A percentile compares a stretch with the other conserved stretches of the same genome.
Evolutionary conservation across 2,888 invertebrate species (phyloP).

Genomic region (Ctenicera cuprea): DNA sequence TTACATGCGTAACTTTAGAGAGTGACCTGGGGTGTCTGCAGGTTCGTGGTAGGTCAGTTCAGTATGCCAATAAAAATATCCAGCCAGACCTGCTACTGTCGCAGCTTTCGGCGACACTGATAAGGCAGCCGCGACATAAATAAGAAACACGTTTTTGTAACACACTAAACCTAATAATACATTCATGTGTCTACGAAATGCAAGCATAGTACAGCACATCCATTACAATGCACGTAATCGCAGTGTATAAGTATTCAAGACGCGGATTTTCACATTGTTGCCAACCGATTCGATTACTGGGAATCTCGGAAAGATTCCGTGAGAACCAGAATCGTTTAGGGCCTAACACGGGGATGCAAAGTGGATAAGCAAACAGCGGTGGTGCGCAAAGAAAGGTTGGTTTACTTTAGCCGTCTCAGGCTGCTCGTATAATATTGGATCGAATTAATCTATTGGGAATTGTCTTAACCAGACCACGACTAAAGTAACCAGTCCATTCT

Average conservation of each 20-base stretch:
- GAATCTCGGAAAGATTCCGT: slow-evolving; percentile 44
- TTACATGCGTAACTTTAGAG: slow-evolving; percentile 2
- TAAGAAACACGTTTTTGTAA: slow-evolving; percentile 48
- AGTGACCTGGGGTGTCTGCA: slow-evolving; percentile 28
- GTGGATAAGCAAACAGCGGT: slow-evolving; percentile 71
- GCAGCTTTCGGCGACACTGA: slow-evolving; percentile 48
- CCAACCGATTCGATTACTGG: slow-evolving; percentile 40
- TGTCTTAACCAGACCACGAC: slow-evolving; percentile 38
- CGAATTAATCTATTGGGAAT: slow-evolving; percentile 51
- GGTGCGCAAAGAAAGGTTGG: slow-evolving; percentile 61
- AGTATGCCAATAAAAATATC: slow-evolving; percentile 48
- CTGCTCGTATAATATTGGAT: slow-evolving; percentile 34
- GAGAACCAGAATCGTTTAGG: slow-evolving; percentile 58
- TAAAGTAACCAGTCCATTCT: slow-evolving; percentile 29
- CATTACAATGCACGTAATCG: slow-evolving; percentile 32
- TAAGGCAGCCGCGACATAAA: slow-evolving; percentile 38
- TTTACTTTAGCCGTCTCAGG: slow-evolving; percentile 57
- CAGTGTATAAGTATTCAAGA: slow-evolving; percentile 38
- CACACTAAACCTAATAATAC: slow-evolving; percentile 50
- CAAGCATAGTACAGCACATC: slow-evolving; percentile 21
- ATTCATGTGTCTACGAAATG: slow-evolving; percentile 30
- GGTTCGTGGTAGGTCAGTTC: slow-evolving; percentile 52
- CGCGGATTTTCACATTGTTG: slow-evolving; percentile 39
- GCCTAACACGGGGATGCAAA: slow-evolving; percentile 69
- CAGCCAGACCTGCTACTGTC: slow-evolving; percentile 23